phyloP scores from a whole-genome alignment of 2,113 vertebrate genomes.

The Carassius gibelio region DNA sequence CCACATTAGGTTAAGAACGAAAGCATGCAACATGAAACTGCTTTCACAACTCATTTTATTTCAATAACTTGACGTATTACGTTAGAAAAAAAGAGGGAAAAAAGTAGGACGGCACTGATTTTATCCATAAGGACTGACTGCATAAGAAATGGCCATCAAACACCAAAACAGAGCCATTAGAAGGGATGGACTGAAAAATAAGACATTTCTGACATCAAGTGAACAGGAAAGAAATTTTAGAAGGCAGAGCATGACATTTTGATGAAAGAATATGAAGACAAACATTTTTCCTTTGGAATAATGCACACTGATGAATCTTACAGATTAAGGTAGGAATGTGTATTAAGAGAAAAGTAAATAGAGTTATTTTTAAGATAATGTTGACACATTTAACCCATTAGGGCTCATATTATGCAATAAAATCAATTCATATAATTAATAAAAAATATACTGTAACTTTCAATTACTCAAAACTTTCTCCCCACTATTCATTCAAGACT shows the following conservation, averaged over 20 bases:
- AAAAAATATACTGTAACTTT: background rate
- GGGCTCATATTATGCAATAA: background rate
- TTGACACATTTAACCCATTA: background rate
- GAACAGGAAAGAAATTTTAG: background rate
- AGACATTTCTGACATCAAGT: background rate
- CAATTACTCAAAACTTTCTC: background rate
- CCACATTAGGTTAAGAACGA: background rate
- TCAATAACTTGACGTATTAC: background rate
- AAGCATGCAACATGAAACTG: background rate
- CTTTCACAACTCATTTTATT: background rate
- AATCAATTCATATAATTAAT: background rate
- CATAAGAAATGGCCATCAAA: background rate
- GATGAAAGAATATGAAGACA: slow-evolving; percentile 12
- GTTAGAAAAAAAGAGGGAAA: background rate
- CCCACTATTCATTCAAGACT: background rate
- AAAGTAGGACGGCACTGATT: background rate
- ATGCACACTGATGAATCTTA: background rate
- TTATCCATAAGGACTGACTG: background rate
- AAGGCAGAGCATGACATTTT: background rate
- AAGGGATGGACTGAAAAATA: background rate
- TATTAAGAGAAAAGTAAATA: background rate
- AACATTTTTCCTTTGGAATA: slow-evolving; percentile 3
- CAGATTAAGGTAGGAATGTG: background rate
- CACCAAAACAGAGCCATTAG: background rate
- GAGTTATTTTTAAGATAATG: background rate